Evolutionary conservation across 2,888 invertebrate species (phyloP).

Genomic region (Ceriagrion tenellum): DNA sequence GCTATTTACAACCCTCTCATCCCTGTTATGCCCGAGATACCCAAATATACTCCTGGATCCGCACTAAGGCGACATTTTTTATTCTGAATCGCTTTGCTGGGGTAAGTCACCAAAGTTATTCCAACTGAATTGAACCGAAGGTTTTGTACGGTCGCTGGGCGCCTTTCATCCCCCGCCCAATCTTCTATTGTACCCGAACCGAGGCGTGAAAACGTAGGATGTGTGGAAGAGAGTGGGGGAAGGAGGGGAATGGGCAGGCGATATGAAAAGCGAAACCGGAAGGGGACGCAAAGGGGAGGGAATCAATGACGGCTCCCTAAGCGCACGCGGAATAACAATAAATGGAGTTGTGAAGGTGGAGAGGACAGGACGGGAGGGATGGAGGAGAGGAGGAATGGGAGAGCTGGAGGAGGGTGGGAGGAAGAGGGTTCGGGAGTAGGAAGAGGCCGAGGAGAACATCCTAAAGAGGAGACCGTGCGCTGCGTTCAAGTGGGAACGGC

Average conservation of each 20-base stretch:
- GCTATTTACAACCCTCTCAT: too few relatives aligned
- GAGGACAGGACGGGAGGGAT: too few relatives aligned
- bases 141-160: not conserved
- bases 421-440: not conserved
- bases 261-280: not conserved
- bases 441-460: not conserved
- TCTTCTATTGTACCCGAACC: too few relatives aligned
- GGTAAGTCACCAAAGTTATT: not conserved
- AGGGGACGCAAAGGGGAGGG: not conserved
- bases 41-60: too few relatives aligned
- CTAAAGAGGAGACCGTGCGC: not conserved
- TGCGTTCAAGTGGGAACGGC: too few relatives aligned
- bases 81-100: too few relatives aligned
- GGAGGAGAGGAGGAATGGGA: not conserved
- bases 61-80: too few relatives aligned
- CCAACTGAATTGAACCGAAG: not conserved
- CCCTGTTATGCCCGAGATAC: too few relatives aligned
- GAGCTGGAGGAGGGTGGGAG: not conserved
- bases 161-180: not conserved
- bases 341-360: conserved; percentile 33
- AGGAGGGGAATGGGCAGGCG: too few relatives aligned
- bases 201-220: not conserved
- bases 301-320: conserved; percentile 50
- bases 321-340: conserved; percentile 49
- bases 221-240: not conserved